Conservation (phyloP, 2,797 vertebrate species). For the Pseudochirops cupreus region DNA sequence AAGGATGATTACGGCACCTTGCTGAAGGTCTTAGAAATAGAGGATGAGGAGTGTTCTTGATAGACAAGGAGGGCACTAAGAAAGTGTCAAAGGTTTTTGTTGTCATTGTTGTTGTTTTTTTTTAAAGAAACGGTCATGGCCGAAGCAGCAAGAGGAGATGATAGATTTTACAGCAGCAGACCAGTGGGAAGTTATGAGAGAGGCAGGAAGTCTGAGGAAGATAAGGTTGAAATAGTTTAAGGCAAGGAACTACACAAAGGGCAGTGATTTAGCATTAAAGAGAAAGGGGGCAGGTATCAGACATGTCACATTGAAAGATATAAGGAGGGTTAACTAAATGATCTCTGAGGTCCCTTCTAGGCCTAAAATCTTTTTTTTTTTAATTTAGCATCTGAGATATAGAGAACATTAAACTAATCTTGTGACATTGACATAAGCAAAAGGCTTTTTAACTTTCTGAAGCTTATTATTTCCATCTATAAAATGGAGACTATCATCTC, state of each 20-base stretch:
- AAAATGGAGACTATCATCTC: background rate
- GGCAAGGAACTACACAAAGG: background rate
- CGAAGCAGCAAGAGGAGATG: background rate
- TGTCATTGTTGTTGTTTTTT: background rate
- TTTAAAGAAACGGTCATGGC: constrained; percentile 1
- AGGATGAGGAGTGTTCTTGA: background rate
- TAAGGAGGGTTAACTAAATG: background rate
- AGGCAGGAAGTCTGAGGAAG: background rate
- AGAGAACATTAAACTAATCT: constrained; percentile 22
- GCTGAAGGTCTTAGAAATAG: background rate
- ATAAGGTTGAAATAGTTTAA: background rate
- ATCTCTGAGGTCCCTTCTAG: constrained; percentile 9
- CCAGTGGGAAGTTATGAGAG: rapidly evolving
- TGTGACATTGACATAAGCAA: constrained; percentile 8
- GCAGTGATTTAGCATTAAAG: background rate
- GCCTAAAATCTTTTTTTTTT: background rate
- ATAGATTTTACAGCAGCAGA: background rate
- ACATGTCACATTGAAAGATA: constrained; percentile 7
- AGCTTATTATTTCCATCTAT: background rate
- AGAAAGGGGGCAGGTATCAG: constrained; percentile 11
- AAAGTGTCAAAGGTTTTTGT: background rate
- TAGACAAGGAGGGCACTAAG: background rate
- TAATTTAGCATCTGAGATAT: background rate
- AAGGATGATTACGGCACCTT: background rate
- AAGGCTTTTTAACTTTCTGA: constrained; percentile 47